Evolutionary conservation across 2,888 invertebrate species (phyloP), one percentile per base, ranked within the genome.

Genomic region (Amitus sp.): DNA sequence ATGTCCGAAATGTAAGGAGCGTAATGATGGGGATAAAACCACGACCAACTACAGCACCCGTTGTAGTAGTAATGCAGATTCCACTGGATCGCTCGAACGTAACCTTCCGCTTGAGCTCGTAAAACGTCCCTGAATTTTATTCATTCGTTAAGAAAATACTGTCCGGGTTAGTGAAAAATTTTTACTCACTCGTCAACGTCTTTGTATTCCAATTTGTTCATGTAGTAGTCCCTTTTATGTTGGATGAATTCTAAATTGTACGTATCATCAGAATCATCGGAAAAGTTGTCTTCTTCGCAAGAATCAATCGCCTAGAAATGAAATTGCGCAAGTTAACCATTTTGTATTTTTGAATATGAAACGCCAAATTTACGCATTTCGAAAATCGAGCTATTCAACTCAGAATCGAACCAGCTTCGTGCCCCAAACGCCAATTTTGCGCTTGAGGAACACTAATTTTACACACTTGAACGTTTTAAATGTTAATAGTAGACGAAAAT

Each of bases 21-120:
- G 83, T 98, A 99, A 82, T 99, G 98, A 77, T 95, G 94, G 0
- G 97, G 96, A 82, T 97, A 99, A 83, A 87, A 98, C 98, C 98
- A 99, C 23, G 95, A 93, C 99, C 99, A 99, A 0, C 96, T 97
- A 47, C 93, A 92, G 40, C 96, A 95, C 4, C 98, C 98, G 74
- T 94, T 90, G 83, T 96, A 98, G 82, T 99, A 99, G 82, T 99
- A 99, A 77, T 92, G 88, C 13, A 98, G 85, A 77, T 96, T 95
- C 98, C 98, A 99, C 74, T 98, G 98, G 46, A 99, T 89, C 0
- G 96, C 98, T 34, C 91, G 86, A 7, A 98, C 91, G 80, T 98
- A 99, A 47, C 93, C 90, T 76, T 91, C 90, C 0, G 96, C 94
- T 83, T 96, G 95, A 30, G 88, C 88, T 13, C 87, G 86, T 72